phyloP scores from a whole-genome alignment of 1,140 invertebrate genomes.

The Eumeta japonica region DNA sequence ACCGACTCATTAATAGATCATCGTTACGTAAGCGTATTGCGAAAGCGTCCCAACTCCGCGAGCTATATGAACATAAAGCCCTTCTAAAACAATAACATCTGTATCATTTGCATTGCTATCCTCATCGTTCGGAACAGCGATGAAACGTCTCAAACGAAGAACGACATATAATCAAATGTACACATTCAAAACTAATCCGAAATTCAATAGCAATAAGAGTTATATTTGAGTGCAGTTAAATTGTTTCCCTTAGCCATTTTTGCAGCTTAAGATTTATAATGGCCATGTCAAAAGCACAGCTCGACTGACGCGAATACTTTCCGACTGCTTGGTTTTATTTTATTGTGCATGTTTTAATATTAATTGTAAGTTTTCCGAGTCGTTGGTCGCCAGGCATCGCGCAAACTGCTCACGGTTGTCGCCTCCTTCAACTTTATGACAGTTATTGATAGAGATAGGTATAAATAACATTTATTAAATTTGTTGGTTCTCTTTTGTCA shows the following conservation, averaged over 20 bases:
- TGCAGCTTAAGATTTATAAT: slow-evolving; percentile 33
- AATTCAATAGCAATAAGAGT: not conserved
- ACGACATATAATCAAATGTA: not conserved
- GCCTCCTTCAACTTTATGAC: too few species aligned
- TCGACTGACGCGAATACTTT: slow-evolving; percentile 47
- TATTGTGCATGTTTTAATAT: slow-evolving; percentile 57
- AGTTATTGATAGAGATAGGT: too few species aligned
- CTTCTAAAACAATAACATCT: slow-evolving; percentile 21
- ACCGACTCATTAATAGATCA: too few species aligned
- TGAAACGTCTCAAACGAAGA: slow-evolving; percentile 16
- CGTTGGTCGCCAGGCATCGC: too few species aligned
- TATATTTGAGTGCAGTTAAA: not conserved
- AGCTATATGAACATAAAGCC: too few species aligned
- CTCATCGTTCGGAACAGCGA: slow-evolving; percentile 24
- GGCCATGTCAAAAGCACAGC: slow-evolving; percentile 47
- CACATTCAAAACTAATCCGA: not conserved
- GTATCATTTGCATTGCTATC: slow-evolving; percentile 35
- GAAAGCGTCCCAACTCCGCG: too few species aligned
- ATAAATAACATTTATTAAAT: too few species aligned
- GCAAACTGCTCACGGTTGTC: too few species aligned
- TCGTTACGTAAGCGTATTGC: too few species aligned
- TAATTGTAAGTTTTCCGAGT: slow-evolving; percentile 52
- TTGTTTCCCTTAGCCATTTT: not conserved
- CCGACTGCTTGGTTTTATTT: slow-evolving; percentile 51
- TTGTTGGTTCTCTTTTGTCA: too few species aligned